These are phyloP conservation scores for Pseudeuparius sepicola DNA, from an alignment of 2,888 invertebrate species.

Conservation along the genomic window DNA sequence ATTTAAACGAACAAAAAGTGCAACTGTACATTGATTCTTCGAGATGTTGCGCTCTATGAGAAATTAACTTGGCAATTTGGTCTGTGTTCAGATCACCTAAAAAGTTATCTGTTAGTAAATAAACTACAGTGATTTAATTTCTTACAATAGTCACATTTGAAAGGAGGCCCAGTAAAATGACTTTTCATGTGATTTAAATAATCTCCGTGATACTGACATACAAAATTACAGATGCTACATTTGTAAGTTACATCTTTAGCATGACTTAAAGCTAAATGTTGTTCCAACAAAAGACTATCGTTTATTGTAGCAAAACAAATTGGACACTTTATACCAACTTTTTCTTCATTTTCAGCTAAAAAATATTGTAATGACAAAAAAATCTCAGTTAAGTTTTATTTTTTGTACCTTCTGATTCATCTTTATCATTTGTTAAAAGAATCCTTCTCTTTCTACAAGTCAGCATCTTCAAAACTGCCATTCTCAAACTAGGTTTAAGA, in stretches of 20 bases:
- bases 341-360: constrained; percentile 30
- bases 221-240: constrained; percentile 53
- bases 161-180: constrained; percentile 53
- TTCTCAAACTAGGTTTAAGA: constrained; percentile 37
- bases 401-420: constrained; percentile 27
- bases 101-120: constrained; percentile 10
- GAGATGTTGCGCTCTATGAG: constrained; percentile 49
- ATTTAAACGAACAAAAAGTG: constrained; percentile 47
- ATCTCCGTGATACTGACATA: constrained; percentile 51
- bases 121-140: no score
- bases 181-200: constrained; percentile 52
- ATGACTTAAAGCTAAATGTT: constrained; percentile 46
- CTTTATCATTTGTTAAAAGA: constrained; percentile 29
- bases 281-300: constrained; percentile 42
- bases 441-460: constrained; percentile 37
- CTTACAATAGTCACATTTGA: constrained; percentile 50
- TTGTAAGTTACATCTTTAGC: constrained; percentile 48
- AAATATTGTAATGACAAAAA: constrained; percentile 11
- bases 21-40: constrained; percentile 42
- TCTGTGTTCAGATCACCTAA: constrained; percentile 36
- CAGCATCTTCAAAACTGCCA: constrained; percentile 38
- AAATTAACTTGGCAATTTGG: constrained; percentile 46
- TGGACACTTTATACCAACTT: constrained; percentile 41
- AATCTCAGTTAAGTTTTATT: not conserved
- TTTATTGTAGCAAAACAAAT: constrained; percentile 45